Evolutionary conservation across 2,888 invertebrate genomes (phyloP), one percentile per base, ranked within the genome.

Genomic region (Disparrhopalites patrizii): DNA sequence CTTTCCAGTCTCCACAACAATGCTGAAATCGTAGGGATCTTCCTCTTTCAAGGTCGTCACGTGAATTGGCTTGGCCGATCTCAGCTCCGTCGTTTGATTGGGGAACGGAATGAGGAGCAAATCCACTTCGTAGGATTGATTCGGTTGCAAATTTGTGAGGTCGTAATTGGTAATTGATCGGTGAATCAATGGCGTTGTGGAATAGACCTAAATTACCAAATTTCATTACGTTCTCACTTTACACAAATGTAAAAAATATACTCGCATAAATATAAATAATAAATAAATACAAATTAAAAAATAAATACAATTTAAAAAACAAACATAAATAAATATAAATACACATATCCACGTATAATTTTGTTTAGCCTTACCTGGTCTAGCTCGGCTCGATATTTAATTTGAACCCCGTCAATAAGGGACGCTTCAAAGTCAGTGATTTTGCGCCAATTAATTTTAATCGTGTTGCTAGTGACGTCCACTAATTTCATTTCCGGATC

Each of bases 401-500:
- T 81, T 80, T 93, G 93, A 50, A 93, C 87, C 1, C 92, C 93
- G 77, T 94, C 93, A 64, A 93, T 90, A 76, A 88, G 90, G 75
- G 87, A 87, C 71, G 91, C 79, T 77, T 93, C 93, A 50, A 88
- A 86, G 66, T 89, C 88, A 0, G 85, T 84, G 76, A 93, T 88
- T 76, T 88, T 89, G 74, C 90, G 85, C 93, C 93, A 94, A 55
- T 83, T 85, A 1, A 93, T 82, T 60, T 86, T 87, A 1, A 90
- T 86, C 80, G 88, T 87, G 0, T 89, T 90, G 25, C 91, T 85
- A 76, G 91, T 91, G 0, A 88, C 86, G 69, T 90, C 88, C 2
- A 85, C 83, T 0, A 90, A 84, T 36, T 84, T 83, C 27, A 93
- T 79, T 65, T 87, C 86, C 1, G 91, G 87, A 78, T 93, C 88